Conservation (phyloP, 2,888 invertebrate species). For the Drosophila macrothrix region DNA sequence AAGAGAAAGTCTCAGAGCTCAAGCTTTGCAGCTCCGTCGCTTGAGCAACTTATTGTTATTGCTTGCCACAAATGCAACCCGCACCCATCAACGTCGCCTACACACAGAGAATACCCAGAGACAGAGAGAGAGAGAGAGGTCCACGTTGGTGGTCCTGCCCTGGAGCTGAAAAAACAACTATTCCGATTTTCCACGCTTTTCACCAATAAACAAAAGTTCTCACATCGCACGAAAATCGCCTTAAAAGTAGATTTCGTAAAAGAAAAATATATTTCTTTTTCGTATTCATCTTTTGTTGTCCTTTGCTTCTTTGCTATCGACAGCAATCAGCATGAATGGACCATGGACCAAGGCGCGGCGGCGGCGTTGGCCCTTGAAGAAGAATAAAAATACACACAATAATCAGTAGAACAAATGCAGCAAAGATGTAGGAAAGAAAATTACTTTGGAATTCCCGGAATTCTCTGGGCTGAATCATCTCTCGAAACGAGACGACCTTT, state of each 20-base stretch:
- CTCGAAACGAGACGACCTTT: constrained; percentile 66
- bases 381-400: constrained; percentile 9
- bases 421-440: constrained; percentile 63
- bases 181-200: constrained; percentile 65
- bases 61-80: constrained; percentile 29
- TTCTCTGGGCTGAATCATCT: constrained; percentile 75
- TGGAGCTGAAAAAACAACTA: constrained; percentile 30
- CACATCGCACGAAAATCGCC: constrained; percentile 50
- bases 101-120: constrained; percentile 27
- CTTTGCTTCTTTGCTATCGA: constrained; percentile 57
- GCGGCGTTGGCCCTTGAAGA: constrained; percentile 50
- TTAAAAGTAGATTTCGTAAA: constrained; percentile 24
- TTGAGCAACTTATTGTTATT: constrained; percentile 55
- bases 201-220: constrained; percentile 64
- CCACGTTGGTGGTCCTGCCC: constrained; percentile 55
- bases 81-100: constrained; percentile 51
- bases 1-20: constrained; percentile 73
- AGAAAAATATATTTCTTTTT: constrained; percentile 16
- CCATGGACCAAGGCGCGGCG: constrained; percentile 31
- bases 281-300: constrained; percentile 41
- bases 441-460: constrained; percentile 76
- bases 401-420: constrained; percentile 40
- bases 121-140: background rate
- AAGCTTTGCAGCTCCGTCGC: constrained; percentile 48
- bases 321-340: constrained; percentile 74